Conservation (phyloP, 2,888 invertebrate species). For the Reticulitermes lucifugus region DNA sequence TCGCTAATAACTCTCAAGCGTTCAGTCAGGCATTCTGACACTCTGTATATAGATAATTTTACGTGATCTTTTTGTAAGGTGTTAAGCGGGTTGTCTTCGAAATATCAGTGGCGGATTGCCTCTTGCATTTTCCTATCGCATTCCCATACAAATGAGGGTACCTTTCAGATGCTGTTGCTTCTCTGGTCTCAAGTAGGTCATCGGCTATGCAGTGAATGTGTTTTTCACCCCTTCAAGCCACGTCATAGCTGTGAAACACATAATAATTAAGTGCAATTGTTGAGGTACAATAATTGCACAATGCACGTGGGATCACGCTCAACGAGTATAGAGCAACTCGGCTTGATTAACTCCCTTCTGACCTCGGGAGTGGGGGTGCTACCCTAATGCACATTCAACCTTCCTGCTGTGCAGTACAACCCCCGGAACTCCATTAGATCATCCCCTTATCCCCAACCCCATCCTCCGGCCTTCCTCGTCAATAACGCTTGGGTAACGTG, state of each 20-base stretch:
- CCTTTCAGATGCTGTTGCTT: not conserved
- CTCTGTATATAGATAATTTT: too few relatives aligned
- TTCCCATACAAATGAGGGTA: too few relatives aligned
- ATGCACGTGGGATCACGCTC: not conserved
- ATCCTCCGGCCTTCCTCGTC: slow-evolving; percentile 20
- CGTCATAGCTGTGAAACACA: slow-evolving; percentile 14
- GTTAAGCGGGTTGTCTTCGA: not conserved
- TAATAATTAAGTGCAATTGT: slow-evolving; percentile 11
- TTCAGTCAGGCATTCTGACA: too few relatives aligned
- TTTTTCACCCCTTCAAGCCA: not conserved
- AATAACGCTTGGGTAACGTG: slow-evolving; percentile 39
- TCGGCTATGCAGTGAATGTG: not conserved
- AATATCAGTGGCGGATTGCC: not conserved
- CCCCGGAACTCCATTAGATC: slow-evolving; percentile 43
- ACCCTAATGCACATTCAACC: slow-evolving; percentile 41
- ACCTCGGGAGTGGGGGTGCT: slow-evolving; percentile 13
- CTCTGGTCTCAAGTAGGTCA: not conserved
- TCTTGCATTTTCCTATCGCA: too few relatives aligned
- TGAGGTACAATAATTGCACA: slow-evolving; percentile 8
- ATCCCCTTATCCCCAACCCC: slow-evolving; percentile 20
- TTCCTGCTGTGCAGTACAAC: slow-evolving; percentile 28
- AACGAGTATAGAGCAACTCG: not conserved
- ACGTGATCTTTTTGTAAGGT: not conserved
- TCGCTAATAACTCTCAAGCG: too few relatives aligned
- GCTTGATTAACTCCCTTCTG: slow-evolving; percentile 27